phyloP scores from a whole-genome alignment of 2,888 invertebrate genomes.

The Bugula neritina region DNA sequence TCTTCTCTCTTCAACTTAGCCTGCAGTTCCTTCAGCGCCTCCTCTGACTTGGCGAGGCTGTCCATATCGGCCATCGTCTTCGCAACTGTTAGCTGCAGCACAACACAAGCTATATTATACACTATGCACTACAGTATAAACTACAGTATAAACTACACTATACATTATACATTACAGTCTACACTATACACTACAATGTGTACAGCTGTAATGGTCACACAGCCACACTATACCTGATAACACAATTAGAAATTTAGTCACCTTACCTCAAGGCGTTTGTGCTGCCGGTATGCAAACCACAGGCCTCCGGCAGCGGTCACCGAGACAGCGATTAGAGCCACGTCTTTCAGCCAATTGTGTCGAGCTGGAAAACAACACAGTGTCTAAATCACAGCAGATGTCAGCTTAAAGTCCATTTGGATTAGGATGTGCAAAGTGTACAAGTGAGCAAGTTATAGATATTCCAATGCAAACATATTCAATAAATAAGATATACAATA shows the following conservation, averaged over 20 bases:
- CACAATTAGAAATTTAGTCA: too few species aligned
- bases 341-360: conserved; percentile 79
- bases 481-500: too few species aligned
- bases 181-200: too few species aligned
- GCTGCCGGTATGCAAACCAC: conserved; percentile 86
- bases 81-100: conserved; percentile 49
- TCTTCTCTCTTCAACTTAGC: conserved; percentile 39
- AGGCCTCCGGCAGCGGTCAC: conserved; percentile 79
- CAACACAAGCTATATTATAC: too few species aligned
- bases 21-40: conserved; percentile 78
- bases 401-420: too few species aligned
- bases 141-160: background rate
- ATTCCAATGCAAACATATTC: too few species aligned
- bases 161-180: background rate
- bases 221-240: too few species aligned
- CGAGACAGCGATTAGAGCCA: conserved; percentile 74
- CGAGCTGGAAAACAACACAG: conserved; percentile 59
- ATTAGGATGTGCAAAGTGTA: too few species aligned
- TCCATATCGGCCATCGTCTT: conserved; percentile 71
- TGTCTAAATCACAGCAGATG: too few species aligned
- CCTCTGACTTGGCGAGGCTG: conserved; percentile 66
- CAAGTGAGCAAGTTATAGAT: too few species aligned
- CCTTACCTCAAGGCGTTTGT: conserved; percentile 54
- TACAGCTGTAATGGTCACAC: too few species aligned
- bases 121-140: background rate